Conservation (phyloP, 2,113 vertebrate genomes). For the Phodopus roborovskii region DNA sequence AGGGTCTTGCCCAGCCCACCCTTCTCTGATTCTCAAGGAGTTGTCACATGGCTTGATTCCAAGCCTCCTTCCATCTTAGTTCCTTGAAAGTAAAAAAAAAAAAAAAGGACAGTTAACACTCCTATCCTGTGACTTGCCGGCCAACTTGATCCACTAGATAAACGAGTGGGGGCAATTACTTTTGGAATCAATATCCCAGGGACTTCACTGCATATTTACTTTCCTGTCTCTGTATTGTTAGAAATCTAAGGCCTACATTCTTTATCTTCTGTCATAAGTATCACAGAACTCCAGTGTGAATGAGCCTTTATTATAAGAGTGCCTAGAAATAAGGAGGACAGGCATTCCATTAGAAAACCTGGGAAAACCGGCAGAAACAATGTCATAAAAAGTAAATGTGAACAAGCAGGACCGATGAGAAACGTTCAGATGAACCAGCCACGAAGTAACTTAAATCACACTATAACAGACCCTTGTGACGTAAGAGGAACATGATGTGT, state of each 20-base stretch:
- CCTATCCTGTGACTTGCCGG: background rate
- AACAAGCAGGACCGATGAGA: background rate
- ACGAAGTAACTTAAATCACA: slow-evolving; percentile 14
- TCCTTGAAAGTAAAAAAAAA: background rate
- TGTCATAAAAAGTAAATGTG: background rate
- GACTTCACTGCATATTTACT: background rate
- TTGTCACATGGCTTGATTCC: slow-evolving; percentile 34
- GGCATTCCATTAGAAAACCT: background rate
- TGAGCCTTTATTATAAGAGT: slow-evolving; percentile 45
- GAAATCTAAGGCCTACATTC: background rate
- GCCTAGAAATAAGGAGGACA: background rate
- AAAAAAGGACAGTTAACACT: background rate
- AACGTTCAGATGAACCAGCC: background rate
- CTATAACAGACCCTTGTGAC: background rate
- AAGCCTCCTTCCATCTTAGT: background rate
- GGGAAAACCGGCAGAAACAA: background rate
- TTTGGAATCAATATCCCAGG: background rate
- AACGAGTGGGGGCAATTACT: background rate
- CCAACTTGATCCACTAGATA: background rate
- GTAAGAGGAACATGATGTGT: background rate
- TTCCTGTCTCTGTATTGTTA: background rate
- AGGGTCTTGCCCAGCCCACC: background rate
- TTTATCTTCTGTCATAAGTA: background rate
- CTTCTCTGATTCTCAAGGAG: background rate
- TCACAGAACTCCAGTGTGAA: slow-evolving; percentile 37